Percentiles rank a stretch among this genome's conserved stretches.
Evolutionary conservation across 2,113 vertebrate genomes (phyloP).

Genomic region (Pedionomus torquatus): DNA sequence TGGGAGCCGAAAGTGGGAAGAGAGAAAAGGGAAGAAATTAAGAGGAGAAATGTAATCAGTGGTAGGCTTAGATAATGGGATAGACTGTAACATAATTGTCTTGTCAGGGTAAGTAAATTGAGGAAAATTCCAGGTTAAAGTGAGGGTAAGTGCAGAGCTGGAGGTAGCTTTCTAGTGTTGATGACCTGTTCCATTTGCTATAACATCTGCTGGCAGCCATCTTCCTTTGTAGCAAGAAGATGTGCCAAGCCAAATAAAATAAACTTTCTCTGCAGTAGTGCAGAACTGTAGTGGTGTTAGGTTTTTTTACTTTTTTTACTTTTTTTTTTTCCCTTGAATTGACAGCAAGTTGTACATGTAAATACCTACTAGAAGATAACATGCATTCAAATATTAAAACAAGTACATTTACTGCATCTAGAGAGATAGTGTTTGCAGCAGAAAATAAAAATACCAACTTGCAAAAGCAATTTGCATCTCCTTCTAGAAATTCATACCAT

Average conservation of each 20-base stretch:
- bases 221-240: background rate
- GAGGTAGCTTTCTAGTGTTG: background rate
- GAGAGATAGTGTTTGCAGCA: background rate
- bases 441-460: background rate
- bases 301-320: background rate
- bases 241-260: background rate
- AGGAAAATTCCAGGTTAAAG: background rate
- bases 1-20: background rate
- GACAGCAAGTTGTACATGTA: background rate
- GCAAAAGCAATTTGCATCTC: background rate
- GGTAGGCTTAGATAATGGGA: background rate
- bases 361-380: background rate
- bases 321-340: background rate
- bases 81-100: background rate
- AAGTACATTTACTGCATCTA: background rate
- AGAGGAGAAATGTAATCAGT: background rate
- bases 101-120: background rate
- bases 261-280: background rate
- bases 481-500: slow-evolving; percentile 14
- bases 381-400: background rate
- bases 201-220: background rate
- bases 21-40: background rate
- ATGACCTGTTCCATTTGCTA: background rate
- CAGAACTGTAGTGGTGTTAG: background rate
- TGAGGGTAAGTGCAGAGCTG: background rate